phyloP scores from a whole-genome alignment of 2,888 invertebrate species.

The Scrobipalpa costella region DNA sequence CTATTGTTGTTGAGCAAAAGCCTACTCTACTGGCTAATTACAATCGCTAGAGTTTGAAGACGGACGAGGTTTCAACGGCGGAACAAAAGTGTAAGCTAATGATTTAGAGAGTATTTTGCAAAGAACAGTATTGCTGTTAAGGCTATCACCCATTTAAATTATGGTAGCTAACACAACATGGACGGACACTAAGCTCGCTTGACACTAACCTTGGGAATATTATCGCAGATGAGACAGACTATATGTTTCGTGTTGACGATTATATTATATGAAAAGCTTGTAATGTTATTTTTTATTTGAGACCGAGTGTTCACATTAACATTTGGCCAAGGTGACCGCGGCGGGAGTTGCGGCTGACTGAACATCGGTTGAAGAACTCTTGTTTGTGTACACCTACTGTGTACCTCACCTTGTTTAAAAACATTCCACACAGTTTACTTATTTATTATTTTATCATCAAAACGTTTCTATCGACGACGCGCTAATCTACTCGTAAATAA shows the following conservation, averaged over 20 bases:
- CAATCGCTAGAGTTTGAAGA: conserved; percentile 11
- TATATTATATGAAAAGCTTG: conserved; percentile 48
- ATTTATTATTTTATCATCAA: background rate
- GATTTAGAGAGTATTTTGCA: background rate
- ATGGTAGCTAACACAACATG: conserved; percentile 16
- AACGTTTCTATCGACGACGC: background rate
- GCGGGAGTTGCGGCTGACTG: conserved; percentile 74
- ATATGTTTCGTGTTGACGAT: conserved; percentile 43
- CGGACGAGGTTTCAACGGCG: no score
- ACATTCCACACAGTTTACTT: conserved; percentile 9
- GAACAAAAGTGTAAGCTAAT: background rate
- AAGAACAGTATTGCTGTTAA: no score
- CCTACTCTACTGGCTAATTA: conserved; percentile 12
- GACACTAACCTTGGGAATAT: conserved; percentile 52
- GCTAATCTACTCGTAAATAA: conserved; percentile 4
- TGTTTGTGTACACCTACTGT: conserved; percentile 53
- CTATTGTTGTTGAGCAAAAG: conserved; percentile 22
- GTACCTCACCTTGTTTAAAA: conserved; percentile 51
- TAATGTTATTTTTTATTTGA: conserved; percentile 54
- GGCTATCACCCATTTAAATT: conserved; percentile 1
- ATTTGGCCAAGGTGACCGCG: conserved; percentile 78
- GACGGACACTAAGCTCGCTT: conserved; percentile 14
- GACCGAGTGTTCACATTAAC: conserved; percentile 73
- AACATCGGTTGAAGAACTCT: conserved; percentile 66
- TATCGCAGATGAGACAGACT: conserved; percentile 46